Evolutionary conservation across 2,888 invertebrate species (phyloP), one percentile per base, ranked within the genome.

Genomic region (Nebria brevicollis): DNA sequence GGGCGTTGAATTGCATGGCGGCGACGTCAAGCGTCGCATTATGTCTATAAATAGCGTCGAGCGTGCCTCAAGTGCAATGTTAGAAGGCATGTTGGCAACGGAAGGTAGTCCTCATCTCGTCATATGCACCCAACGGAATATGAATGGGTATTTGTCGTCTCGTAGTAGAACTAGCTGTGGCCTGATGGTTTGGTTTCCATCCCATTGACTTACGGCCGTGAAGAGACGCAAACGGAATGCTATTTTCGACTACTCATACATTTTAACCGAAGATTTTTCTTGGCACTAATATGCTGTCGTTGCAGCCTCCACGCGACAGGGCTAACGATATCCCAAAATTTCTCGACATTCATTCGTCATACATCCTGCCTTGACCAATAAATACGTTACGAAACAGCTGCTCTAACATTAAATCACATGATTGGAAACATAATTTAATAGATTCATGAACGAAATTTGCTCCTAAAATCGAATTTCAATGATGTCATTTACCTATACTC

Each of bases 1-100:
- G 54, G 54, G 54, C 54, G 54, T 54, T 54, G 54, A 54, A 54
- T 54, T 54, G 54, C 54, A 54, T 54, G 54, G 54, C 54, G 54
- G 54, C 54, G 54, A 13, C 54, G 54, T 11, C 13, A 54, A 54
- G 54, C 54, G 54, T 54, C 54, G 54, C 54, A 54, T 54, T 54
- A 54, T 54, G 54, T 54, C 13, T 54, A 54, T 54, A 54, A 54
- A 54, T 54, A 54, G 54, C 54, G 54, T 54, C 54, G 54, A 54
- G 54, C 54, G 54, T 54, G 7, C 54, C 54, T 54, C 54, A 54
- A 54, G 54, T 54, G 54, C 54, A 54, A 54, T 54, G 54, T 54
- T 54, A 54, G 54, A 54, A 54, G 54, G 54, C 13, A 54, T 54
- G 54, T 54, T 54, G 13, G 54, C 13, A 13, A 54, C 11, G 54